phyloP scores from a whole-genome alignment of 2,113 vertebrate species.

The Engystomops pustulosus region DNA sequence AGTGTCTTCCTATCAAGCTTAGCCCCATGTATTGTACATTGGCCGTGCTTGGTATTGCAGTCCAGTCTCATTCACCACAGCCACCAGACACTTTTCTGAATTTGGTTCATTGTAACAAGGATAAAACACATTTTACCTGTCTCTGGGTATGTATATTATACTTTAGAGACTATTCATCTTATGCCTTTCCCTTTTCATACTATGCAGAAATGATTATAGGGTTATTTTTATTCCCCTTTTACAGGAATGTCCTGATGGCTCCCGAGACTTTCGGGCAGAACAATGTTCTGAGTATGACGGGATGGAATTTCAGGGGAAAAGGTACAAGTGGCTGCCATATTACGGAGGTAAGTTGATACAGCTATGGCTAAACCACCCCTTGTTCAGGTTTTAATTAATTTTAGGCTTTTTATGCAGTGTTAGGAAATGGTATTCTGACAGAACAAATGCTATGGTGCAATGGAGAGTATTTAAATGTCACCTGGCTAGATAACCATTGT shows the following conservation, averaged over 20 bases:
- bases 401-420: no score
- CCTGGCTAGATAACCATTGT: background rate
- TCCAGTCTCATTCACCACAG: no score
- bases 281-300: conserved; percentile 90
- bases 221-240: background rate
- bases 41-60: no score
- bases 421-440: no score
- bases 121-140: background rate
- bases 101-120: background rate
- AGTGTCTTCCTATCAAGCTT: no score
- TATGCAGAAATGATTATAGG: background rate
- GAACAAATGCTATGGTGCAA: no score
- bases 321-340: conserved; percentile 91
- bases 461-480: background rate
- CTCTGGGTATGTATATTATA: no score
- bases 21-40: no score
- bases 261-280: conserved; percentile 88
- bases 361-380: background rate
- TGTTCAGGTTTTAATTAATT: no score
- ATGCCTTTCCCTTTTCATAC: background rate
- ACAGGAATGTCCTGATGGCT: conserved; percentile 87
- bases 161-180: background rate
- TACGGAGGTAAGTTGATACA: conserved; percentile 80
- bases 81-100: background rate
- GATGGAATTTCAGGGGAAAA: conserved; percentile 86